phyloP scores from a whole-genome alignment of 2,113 vertebrate species.

The Pseudopodoces humilis region DNA sequence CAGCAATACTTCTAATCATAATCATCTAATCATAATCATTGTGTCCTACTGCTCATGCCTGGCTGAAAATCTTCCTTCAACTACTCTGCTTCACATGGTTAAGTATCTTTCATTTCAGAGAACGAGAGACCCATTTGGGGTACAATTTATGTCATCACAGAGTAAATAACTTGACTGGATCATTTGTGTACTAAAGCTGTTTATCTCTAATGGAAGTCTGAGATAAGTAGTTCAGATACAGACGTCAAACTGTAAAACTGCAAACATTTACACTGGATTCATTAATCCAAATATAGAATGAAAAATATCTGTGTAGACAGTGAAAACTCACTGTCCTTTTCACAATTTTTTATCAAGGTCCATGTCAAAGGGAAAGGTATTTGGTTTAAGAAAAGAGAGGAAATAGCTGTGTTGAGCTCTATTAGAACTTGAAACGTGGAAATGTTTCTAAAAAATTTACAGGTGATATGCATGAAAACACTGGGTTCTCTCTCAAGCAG shows the following conservation, averaged over 20 bases:
- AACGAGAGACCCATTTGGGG: fast-evolving
- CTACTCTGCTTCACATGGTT: not conserved
- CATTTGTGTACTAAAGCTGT: not conserved
- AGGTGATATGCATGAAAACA: not conserved
- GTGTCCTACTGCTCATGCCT: not conserved
- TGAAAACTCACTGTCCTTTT: not conserved
- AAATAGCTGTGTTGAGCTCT: not conserved
- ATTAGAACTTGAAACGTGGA: not conserved
- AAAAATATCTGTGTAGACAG: not conserved
- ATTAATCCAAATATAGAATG: not conserved
- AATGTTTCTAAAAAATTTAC: not conserved
- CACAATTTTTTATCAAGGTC: not conserved
- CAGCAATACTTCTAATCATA: not conserved
- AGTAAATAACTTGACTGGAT: not conserved
- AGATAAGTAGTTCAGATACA: not conserved
- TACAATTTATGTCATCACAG: not conserved
- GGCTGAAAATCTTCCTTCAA: not conserved
- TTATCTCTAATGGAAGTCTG: not conserved
- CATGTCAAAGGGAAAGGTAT: not conserved
- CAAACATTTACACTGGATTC: not conserved
- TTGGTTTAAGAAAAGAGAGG: not conserved
- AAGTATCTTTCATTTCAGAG: not conserved
- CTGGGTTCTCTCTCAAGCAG: not conserved
- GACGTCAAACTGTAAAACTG: not conserved
- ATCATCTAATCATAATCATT: no score